phyloP scores from a whole-genome alignment of 2,797 vertebrate genomes.

The Helarctos malayanus region DNA sequence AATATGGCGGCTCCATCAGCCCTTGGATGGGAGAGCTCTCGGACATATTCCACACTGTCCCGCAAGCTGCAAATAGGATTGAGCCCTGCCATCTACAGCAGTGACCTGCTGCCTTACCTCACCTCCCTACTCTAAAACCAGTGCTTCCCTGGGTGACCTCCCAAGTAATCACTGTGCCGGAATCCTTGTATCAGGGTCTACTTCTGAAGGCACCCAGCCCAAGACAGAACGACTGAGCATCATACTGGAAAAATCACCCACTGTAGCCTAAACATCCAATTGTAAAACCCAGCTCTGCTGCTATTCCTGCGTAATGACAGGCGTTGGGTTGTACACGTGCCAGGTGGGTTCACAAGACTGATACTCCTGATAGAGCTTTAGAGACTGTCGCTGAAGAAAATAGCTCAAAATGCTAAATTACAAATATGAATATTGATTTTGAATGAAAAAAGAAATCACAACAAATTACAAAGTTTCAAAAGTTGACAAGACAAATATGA shows the following conservation, averaged over 20 bases:
- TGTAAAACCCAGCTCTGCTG: too few relatives aligned
- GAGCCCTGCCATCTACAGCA: rapidly evolving
- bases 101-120: rapidly evolving
- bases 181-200: too few relatives aligned
- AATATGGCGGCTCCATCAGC: rapidly evolving
- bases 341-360: rapidly evolving
- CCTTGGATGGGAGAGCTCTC: neutral
- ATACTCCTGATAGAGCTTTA: neutral
- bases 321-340: neutral
- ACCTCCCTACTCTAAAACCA: rapidly evolving
- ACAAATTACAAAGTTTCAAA: neutral
- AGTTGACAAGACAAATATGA: neutral
- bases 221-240: neutral
- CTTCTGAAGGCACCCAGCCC: neutral
- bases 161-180: neutral
- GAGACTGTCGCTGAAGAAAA: neutral
- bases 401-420: neutral
- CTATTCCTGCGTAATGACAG: too few relatives aligned
- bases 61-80: rapidly evolving
- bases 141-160: neutral
- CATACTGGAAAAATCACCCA: neutral
- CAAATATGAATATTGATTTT: neutral
- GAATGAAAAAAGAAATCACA: neutral
- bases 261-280: neutral
- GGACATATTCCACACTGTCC: rapidly evolving